Conservation (phyloP, 2,888 invertebrate species). For the Drosophila eohydei region DNA sequence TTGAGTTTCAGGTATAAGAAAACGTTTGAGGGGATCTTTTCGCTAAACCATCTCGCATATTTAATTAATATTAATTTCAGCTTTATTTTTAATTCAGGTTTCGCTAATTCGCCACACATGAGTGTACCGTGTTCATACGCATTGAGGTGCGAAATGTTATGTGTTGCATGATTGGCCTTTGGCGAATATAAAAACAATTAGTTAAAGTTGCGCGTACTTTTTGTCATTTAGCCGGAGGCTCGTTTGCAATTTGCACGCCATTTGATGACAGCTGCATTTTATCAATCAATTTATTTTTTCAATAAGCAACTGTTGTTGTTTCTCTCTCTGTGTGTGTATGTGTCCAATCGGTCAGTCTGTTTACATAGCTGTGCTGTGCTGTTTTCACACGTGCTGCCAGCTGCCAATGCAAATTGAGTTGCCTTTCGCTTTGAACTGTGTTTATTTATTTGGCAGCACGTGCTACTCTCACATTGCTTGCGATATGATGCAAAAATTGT, state of each 20-base stretch:
- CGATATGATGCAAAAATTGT: conserved; percentile 34
- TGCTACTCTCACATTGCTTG: conserved; percentile 55
- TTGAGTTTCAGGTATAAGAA: neutral
- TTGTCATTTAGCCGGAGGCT: conserved; percentile 35
- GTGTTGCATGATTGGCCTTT: neutral
- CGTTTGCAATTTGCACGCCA: conserved; percentile 39
- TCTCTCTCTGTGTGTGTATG: conserved; percentile 12
- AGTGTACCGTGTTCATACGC: neutral
- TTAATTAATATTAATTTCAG: neutral
- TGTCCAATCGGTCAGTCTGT: conserved; percentile 30
- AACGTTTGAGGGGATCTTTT: neutral
- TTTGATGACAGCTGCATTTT: conserved; percentile 49
- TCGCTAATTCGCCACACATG: conserved; percentile 12
- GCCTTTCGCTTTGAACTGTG: conserved; percentile 39
- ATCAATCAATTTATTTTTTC: conserved; percentile 57
- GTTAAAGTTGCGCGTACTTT: conserved; percentile 21
- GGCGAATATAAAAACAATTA: conserved; percentile 53
- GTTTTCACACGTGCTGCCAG: conserved; percentile 70
- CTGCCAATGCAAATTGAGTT: conserved; percentile 69
- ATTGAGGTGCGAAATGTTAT: conserved; percentile 28
- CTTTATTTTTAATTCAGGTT: neutral
- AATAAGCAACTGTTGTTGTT: conserved; percentile 28
- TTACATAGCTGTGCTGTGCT: conserved; percentile 30
- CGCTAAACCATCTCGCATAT: neutral
- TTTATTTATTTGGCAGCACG: conserved; percentile 69